Base-by-base conservation (phyloP, 2,113 vertebrate genomes). In the Okapia johnstoni region DNA sequence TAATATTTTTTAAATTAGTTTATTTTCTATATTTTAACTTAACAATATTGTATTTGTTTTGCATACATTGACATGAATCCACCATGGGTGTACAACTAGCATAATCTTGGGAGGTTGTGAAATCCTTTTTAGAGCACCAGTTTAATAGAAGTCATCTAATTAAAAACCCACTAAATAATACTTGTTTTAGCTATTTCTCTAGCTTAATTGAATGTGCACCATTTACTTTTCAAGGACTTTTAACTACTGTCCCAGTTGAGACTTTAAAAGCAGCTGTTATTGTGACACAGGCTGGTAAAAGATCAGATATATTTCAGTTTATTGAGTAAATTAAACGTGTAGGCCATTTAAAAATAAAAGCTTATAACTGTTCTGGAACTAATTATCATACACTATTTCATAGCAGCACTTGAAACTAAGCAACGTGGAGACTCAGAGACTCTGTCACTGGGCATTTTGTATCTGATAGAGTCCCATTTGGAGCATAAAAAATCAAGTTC, bases 211-310 rank as follows among this genome's bases (percentile, higher is more conserved):
- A 98, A 97, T 97, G 40, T 96, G 97, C 92, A 96, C 83, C 93
- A 98, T 98, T 98, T 98, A 96, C 94, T 98, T 98, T 98, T 98
- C 96, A 98, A 98, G 97, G 97, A 98, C 98, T 98, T 98, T 98
- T 97, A 98, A 98, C 88, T 98, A 88, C 86, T 97, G 66, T 98
- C 97, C 98, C 98, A 97, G 87, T 87, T 98, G 98, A 97, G 94
- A 98, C 96, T 98, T 98, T 97, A 83, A 86, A 98, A 97, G 57
- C 80, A 98, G 83, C 97, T 98, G 92, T 97, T 98, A 92, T 77
- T 98, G 87, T 98, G 85, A 86, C 95, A 97, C 70, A 97, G n/a
- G 90, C 90, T 98, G 93, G 91, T 97, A 98, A 98, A 66, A 95
- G 73, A 98, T 96, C 84, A 98, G 88, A 90, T 30, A 73, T 97